These are phyloP conservation scores for Pachypeltis micranthus DNA, from an alignment of 1,140 invertebrate species.

Conservation along the genomic window DNA sequence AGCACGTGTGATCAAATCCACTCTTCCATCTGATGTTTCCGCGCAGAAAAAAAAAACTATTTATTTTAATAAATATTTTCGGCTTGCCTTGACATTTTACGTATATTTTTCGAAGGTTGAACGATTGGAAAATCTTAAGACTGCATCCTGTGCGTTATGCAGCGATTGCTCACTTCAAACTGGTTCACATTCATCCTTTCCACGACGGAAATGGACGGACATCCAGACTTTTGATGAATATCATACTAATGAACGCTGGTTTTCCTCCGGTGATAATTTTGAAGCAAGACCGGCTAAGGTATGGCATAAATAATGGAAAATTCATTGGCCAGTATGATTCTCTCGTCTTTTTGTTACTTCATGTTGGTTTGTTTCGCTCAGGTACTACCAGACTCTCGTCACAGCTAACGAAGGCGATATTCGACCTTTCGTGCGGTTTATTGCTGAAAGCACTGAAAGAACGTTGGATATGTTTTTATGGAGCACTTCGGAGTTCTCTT, in stretches of 20 bases:
- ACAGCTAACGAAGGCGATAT: slow-evolving; percentile 85
- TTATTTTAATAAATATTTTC: too few species aligned
- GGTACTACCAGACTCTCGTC: slow-evolving; percentile 77
- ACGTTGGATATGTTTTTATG: slow-evolving; percentile 88
- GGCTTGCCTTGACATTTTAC: too few species aligned
- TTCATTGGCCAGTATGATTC: too few species aligned
- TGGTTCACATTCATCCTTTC: slow-evolving; percentile 91
- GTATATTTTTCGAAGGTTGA: slow-evolving; percentile 77
- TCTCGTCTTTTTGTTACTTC: too few species aligned
- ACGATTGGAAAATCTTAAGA: slow-evolving; percentile 69
- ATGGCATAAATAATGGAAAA: slow-evolving; percentile 11
- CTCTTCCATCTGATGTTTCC: too few species aligned
- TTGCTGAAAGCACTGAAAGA: slow-evolving; percentile 84
- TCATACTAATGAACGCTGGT: slow-evolving; percentile 94
- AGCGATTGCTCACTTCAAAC: slow-evolving; percentile 88
- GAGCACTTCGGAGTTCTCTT: slow-evolving; percentile 49
- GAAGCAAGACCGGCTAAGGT: slow-evolving; percentile 64
- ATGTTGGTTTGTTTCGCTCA: slow-evolving; percentile 20
- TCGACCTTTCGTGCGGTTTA: slow-evolving; percentile 86
- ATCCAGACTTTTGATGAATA: slow-evolving; percentile 88
- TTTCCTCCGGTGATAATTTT: slow-evolving; percentile 92
- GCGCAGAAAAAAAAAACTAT: too few species aligned
- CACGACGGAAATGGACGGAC: slow-evolving; percentile 90
- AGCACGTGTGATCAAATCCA: too few species aligned
- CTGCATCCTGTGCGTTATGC: slow-evolving; percentile 86